Base-by-base conservation (phyloP, 2,888 invertebrate genomes). In the Panzeria rudis region DNA sequence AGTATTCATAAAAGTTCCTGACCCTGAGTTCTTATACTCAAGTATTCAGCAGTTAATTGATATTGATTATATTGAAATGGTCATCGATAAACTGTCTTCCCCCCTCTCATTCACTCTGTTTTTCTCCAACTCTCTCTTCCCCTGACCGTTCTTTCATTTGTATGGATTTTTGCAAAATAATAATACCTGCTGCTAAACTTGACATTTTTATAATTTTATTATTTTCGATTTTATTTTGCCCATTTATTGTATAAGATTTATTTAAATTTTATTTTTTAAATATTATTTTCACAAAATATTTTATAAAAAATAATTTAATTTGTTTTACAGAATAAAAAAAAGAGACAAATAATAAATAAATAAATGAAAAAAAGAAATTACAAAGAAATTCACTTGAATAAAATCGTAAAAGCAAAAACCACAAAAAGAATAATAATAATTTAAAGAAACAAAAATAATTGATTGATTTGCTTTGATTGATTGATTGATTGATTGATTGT, bases 291-390 rank as follows among this genome's bases (percentile, higher is more conserved):
- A 75, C 41, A 59, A 71, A 78, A 79, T 71, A 75, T 79, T 64
- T 82, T 82, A 71, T 81, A 78, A 73, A 78, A 80, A 62, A 73
- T 82, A 82, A 85, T 85, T 82, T 79, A 82, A 85, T 85, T 85
- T 85, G 73, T 82, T 84, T 85, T 85, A 62, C 85, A 85, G 85
- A 85, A 82, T 41, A 82, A 84, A 35, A 35, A 35, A 38, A 35
- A 61, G 50, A 84, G 59, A 73, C 54, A 71, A 77, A 38, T 54
- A 83, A 52, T 68, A 61, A 17, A 64, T 54, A 41, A 41, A 41
- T 13, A 41, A n/a, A 47, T 3, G 25, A 69, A 29, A 50, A 15
- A 32, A 54, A 83, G 15, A 50, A 50, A 50, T 50, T 50, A 64
- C 52, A 77, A 84, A 38, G n/a, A 64, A 62, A 77, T 59, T 56